phyloP scores from a whole-genome alignment of 2,113 vertebrate species.

The Onychostoma macrolepis region DNA sequence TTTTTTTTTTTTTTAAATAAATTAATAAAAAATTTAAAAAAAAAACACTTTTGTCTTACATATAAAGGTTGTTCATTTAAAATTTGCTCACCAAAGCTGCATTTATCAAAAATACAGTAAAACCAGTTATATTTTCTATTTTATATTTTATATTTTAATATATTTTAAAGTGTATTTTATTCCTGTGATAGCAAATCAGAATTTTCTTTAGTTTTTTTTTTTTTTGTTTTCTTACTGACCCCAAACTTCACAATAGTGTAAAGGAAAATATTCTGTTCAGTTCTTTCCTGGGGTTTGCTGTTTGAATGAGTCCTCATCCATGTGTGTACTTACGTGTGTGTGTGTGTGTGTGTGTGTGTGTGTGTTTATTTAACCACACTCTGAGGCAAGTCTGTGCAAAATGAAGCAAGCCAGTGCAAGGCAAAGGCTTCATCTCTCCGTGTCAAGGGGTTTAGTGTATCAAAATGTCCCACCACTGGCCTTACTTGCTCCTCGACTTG shows the following conservation, averaged over 20 bases:
- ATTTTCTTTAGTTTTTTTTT: not conserved
- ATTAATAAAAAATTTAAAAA: too few species aligned
- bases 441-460: slow-evolving; percentile 32
- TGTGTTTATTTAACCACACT: not conserved
- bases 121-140: too few species aligned
- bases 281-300: not conserved
- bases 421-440: slow-evolving; percentile 1
- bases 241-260: not conserved
- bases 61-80: not conserved
- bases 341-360: not conserved
- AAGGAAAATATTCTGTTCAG: not conserved
- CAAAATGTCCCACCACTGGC: slow-evolving; percentile 22
- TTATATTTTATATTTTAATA: too few species aligned
- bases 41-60: not conserved
- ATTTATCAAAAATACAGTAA: too few species aligned
- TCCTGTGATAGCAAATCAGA: too few species aligned
- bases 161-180: too few species aligned
- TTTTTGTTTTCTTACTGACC: not conserved
- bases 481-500: slow-evolving; percentile 26
- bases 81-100: not conserved
- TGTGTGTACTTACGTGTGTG: not conserved
- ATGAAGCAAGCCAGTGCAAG: not conserved
- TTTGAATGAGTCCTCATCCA: not conserved
- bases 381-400: not conserved
- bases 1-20: too few species aligned